A percentile compares a stretch with the other conserved stretches of the same genome.
Conservation (phyloP, 1,140 invertebrate species). For the Mizuhopecten yessoensis region DNA sequence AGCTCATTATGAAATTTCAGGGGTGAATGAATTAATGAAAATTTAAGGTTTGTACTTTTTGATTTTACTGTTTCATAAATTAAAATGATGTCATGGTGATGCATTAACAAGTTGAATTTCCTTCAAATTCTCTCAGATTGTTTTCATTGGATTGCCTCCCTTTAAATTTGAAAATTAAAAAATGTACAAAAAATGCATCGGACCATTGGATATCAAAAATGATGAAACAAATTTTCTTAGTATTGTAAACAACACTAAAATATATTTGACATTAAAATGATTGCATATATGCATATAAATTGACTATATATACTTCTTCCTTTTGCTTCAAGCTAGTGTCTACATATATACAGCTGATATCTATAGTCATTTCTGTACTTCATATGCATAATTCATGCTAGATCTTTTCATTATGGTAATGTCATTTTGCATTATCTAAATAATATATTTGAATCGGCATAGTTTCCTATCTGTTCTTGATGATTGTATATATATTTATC, state of each 20-base stretch:
- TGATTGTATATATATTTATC: not conserved
- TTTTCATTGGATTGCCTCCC: too few species aligned
- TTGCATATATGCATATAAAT: not conserved
- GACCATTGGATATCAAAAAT: not conserved
- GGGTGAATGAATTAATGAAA: too few species aligned
- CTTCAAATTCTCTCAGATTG: too few species aligned
- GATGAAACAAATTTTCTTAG: not conserved
- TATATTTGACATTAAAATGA: constrained; percentile 2
- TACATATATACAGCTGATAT: not conserved
- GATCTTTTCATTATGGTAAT: constrained; percentile 25
- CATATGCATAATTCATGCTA: not conserved
- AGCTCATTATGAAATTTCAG: too few species aligned
- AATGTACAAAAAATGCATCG: too few species aligned
- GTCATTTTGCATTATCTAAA: not conserved
- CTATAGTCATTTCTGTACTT: not conserved
- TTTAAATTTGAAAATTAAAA: too few species aligned
- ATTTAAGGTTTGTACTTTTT: too few species aligned
- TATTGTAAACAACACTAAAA: not conserved
- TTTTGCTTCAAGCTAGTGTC: not conserved
- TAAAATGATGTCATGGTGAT: too few species aligned
- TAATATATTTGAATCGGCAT: not conserved
- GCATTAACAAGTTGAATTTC: too few species aligned
- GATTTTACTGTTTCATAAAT: too few species aligned
- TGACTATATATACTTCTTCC: not conserved
- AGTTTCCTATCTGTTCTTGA: not conserved